Evolutionary conservation across 2,888 invertebrate genomes (phyloP).

Genomic region (Dicranocentrus wangi): DNA sequence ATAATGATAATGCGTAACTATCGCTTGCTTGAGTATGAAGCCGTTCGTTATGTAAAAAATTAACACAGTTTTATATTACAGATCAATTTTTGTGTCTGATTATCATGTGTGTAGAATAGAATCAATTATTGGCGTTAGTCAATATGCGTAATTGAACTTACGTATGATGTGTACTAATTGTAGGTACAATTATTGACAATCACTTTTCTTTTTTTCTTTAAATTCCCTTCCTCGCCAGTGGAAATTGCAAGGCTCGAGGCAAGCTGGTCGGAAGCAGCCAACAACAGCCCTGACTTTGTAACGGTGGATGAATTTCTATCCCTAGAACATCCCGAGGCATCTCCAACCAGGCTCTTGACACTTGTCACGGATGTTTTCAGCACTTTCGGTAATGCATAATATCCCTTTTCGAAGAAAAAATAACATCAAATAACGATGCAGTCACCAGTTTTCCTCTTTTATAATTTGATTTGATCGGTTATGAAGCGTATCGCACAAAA

Average conservation of each 20-base stretch:
- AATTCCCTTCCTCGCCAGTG: constrained; percentile 76
- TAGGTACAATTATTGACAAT: constrained; percentile 29
- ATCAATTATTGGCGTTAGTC: constrained; percentile 16
- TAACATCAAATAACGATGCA: background rate
- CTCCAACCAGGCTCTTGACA: constrained; percentile 80
- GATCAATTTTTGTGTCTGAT: background rate
- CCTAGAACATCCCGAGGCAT: constrained; percentile 89
- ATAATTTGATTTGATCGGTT: constrained; percentile 25
- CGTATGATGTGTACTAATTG: background rate
- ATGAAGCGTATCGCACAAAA: constrained; percentile 36
- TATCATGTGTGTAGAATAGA: constrained; percentile 5
- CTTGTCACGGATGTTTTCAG: constrained; percentile 85
- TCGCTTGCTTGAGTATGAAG: background rate
- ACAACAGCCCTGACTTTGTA: constrained; percentile 83
- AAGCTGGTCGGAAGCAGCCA: constrained; percentile 85
- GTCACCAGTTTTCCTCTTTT: background rate
- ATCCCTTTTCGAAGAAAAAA: background rate
- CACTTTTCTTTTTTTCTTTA: constrained; percentile 11
- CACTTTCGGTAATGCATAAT: constrained; percentile 80
- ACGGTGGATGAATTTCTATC: constrained; percentile 85
- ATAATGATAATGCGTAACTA: constrained; percentile 28
- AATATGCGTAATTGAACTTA: background rate
- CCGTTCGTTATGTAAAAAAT: background rate
- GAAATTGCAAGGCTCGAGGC: constrained; percentile 85
- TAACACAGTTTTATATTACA: background rate